phyloP scores from a whole-genome alignment of 2,113 vertebrate species.

The Tricholaema leucomelas region DNA sequence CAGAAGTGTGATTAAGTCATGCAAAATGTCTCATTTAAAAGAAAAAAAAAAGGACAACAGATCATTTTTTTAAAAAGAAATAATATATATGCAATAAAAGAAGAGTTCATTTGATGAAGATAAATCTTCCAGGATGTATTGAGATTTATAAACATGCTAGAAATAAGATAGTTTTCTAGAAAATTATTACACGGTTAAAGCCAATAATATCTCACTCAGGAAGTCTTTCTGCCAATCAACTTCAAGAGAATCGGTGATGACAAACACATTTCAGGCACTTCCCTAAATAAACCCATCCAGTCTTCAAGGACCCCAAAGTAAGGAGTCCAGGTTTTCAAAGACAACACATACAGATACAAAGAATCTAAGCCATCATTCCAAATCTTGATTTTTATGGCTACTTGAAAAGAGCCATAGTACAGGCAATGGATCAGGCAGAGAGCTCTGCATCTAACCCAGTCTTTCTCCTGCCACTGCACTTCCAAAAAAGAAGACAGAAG shows the following conservation, averaged over 20 bases:
- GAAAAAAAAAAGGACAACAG: background rate
- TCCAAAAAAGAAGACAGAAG: background rate
- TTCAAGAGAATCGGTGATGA: fast-evolving
- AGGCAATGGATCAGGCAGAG: background rate
- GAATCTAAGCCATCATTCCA: background rate
- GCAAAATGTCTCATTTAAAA: background rate
- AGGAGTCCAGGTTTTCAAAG: background rate
- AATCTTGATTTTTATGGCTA: background rate
- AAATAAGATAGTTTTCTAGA: background rate
- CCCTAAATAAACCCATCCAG: fast-evolving
- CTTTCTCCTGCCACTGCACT: background rate
- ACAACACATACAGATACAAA: background rate
- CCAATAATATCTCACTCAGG: background rate
- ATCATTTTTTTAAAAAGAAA: background rate
- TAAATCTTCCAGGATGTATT: background rate
- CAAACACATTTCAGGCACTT: background rate
- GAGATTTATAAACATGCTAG: background rate
- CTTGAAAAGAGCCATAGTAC: background rate
- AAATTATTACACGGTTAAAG: background rate
- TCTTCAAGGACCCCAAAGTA: background rate
- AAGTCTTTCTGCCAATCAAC: background rate
- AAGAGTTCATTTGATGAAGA: background rate
- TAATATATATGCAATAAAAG: background rate
- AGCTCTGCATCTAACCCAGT: background rate
- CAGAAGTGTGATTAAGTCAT: background rate